Percentiles rank a stretch among this genome's conserved stretches.
Evolutionary conservation across 2,888 invertebrate species (phyloP).

Genomic region (Branchellion lobata): DNA sequence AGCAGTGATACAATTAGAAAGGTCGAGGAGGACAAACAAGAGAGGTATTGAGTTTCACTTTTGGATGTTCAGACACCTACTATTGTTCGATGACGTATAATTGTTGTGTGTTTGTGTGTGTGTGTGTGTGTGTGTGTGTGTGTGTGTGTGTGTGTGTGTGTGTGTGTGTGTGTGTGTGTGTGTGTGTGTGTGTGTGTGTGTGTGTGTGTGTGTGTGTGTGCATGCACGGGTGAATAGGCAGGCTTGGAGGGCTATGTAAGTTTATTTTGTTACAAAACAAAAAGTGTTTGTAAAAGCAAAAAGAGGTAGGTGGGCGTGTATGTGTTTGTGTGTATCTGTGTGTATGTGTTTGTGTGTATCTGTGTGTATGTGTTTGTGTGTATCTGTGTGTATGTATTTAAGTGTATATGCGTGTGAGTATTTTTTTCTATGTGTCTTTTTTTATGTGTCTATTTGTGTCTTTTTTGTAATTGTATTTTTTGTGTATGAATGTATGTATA

Average conservation of each 20-base stretch:
- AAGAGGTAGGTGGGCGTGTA: not conserved
- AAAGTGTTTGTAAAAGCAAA: not conserved
- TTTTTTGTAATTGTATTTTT: too few species aligned
- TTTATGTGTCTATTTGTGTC: constrained; percentile 12
- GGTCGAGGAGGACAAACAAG: not conserved
- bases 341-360: not conserved
- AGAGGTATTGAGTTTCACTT: not conserved
- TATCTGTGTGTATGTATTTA: too few species aligned
- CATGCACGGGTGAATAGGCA: not conserved
- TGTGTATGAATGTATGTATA: too few species aligned
- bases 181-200: not conserved
- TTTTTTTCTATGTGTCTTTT: not conserved
- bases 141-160: not conserved
- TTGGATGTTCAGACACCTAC: constrained; percentile 1
- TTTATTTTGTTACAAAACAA: constrained; percentile 5
- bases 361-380: not conserved
- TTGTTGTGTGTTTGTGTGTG: not conserved
- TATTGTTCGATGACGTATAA: not conserved
- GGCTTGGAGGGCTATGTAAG: too few species aligned
- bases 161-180: too few species aligned
- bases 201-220: constrained; percentile 9
- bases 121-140: constrained; percentile 15
- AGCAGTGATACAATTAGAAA: too few species aligned
- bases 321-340: not conserved
- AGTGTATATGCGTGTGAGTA: too few species aligned